phyloP scores from a whole-genome alignment of 2,888 invertebrate species.

The Epistrophe grossulariae region DNA sequence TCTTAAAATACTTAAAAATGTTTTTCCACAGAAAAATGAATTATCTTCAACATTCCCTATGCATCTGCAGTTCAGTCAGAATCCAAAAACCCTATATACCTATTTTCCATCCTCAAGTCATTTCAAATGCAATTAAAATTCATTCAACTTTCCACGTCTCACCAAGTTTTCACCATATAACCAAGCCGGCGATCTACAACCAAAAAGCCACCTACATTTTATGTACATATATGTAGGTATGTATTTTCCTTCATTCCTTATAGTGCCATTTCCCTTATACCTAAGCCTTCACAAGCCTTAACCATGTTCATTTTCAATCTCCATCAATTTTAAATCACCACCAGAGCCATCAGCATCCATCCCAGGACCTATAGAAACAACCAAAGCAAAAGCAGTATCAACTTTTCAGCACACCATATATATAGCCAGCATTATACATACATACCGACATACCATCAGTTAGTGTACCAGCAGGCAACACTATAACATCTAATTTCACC shows the following conservation, averaged over 20 bases:
- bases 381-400: conserved; percentile 36
- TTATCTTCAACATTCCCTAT: conserved; percentile 11
- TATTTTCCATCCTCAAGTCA: conserved; percentile 32
- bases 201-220: conserved; percentile 10
- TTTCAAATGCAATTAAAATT: conserved; percentile 70
- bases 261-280: not conserved
- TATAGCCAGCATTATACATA: not conserved
- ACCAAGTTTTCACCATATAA: conserved; percentile 9
- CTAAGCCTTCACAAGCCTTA: not conserved
- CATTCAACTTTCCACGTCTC: conserved; percentile 37
- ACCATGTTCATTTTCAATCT: conserved; percentile 63
- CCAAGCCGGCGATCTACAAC: conserved; percentile 24
- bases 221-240: too few species aligned
- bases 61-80: not conserved
- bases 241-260: not conserved
- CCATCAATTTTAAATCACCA: conserved; percentile 75
- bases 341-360: conserved; percentile 36
- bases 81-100: not conserved
- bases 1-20: too few species aligned
- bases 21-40: not conserved
- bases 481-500: conserved; percentile 59
- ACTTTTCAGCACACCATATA: conserved; percentile 35
- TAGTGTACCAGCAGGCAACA: conserved; percentile 13
- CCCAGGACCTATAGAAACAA: conserved; percentile 52
- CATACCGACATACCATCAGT: not conserved